A percentile compares a stretch with the other conserved stretches of the same genome.
Evolutionary conservation across 2,888 invertebrate genomes (phyloP).

Genomic region (Timema cristinae): DNA sequence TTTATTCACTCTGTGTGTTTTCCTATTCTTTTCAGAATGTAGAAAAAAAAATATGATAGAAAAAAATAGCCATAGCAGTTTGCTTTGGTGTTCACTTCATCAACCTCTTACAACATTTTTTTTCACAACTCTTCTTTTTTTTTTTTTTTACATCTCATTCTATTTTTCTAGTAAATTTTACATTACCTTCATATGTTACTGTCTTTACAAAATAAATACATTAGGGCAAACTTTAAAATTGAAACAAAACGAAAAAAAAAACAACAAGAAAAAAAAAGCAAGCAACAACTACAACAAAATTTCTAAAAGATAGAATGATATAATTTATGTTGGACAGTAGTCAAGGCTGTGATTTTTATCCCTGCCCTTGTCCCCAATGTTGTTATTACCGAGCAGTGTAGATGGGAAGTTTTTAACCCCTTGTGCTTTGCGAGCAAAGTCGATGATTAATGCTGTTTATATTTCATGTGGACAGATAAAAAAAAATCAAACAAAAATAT

Average conservation of each 20-base stretch:
- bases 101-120: constrained; percentile 10
- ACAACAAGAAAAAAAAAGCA: not conserved
- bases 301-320: too few species aligned
- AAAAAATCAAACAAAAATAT: too few species aligned
- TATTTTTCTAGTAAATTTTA: constrained; percentile 14
- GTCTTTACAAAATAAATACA: constrained; percentile 12
- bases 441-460: too few species aligned
- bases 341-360: too few species aligned
- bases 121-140: not conserved
- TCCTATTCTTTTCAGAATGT: constrained; percentile 6
- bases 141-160: not conserved
- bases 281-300: too few species aligned
- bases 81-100: constrained; percentile 15
- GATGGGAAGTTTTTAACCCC: too few species aligned
- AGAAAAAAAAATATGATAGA: not conserved
- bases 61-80: constrained; percentile 3
- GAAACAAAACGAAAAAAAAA: not conserved
- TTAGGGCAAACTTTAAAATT: constrained; percentile 9
- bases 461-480: too few species aligned
- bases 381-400: too few species aligned
- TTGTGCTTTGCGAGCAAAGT: too few species aligned
- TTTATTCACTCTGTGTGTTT: not conserved
- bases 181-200: constrained; percentile 12
- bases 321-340: too few species aligned
- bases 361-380: too few species aligned